phyloP scores from a whole-genome alignment of 2,797 vertebrate species.

The Rhynchotus rufescens region DNA sequence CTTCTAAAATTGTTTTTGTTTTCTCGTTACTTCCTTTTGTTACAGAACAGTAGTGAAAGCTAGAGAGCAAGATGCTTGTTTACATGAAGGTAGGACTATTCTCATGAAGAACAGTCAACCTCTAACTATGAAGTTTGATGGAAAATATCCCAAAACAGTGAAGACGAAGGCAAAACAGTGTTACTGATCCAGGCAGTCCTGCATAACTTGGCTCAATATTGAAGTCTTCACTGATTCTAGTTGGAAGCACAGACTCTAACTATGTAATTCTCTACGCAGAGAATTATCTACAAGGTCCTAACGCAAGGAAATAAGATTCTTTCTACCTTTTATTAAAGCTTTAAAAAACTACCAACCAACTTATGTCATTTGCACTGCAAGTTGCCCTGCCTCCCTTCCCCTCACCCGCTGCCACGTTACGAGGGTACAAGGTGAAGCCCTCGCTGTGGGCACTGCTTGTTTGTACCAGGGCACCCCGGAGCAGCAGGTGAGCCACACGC shows the following conservation, averaged over 20 bases:
- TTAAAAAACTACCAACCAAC: not conserved
- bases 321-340: not conserved
- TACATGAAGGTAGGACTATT: not conserved
- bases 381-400: not conserved
- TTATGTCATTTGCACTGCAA: not conserved
- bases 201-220: not conserved
- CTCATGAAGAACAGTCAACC: not conserved
- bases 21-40: not conserved
- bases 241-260: not conserved
- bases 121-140: not conserved
- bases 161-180: not conserved
- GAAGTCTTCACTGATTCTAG: not conserved
- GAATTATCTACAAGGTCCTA: not conserved
- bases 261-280: not conserved
- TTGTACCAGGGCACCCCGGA: not conserved
- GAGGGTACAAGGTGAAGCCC: not conserved
- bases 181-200: not conserved
- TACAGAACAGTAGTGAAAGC: not conserved
- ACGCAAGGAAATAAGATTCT: not conserved
- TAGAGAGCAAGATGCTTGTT: not conserved
- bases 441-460: not conserved
- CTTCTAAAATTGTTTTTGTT: not conserved
- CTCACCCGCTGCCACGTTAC: not conserved
- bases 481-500: not conserved
- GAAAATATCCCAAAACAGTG: not conserved